Conservation (phyloP, 2,888 invertebrate genomes). For the Drosophila phalerata region DNA sequence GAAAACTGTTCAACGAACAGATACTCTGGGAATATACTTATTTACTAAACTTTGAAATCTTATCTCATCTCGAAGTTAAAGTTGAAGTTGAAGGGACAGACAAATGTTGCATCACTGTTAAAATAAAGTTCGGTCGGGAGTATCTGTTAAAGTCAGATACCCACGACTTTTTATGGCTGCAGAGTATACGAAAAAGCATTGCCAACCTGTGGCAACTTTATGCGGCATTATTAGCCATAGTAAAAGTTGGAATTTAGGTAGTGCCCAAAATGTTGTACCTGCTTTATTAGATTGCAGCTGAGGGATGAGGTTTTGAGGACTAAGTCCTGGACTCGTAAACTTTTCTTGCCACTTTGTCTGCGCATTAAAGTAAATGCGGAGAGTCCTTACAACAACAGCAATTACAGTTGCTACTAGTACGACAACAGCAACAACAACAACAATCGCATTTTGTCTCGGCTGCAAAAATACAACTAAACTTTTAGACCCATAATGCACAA, state of each 20-base stretch:
- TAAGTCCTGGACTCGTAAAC: slow-evolving; percentile 60
- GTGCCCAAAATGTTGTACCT: slow-evolving; percentile 56
- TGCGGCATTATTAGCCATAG: slow-evolving; percentile 76
- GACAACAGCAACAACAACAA: slow-evolving; percentile 38
- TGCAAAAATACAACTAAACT: slow-evolving; percentile 59
- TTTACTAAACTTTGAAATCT: neutral
- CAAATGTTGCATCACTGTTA: neutral
- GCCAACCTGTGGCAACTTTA: slow-evolving; percentile 74
- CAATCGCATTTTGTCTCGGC: slow-evolving; percentile 36
- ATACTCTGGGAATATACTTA: slow-evolving; percentile 1
- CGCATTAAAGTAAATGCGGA: slow-evolving; percentile 70
- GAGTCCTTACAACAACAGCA: slow-evolving; percentile 35
- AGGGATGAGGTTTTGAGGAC: slow-evolving; percentile 11
- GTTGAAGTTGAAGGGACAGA: neutral
- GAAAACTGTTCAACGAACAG: neutral
- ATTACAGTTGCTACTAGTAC: slow-evolving; percentile 8
- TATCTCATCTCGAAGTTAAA: neutral
- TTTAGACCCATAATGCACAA: slow-evolving; percentile 57
- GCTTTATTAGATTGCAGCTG: slow-evolving; percentile 74
- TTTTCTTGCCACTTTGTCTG: slow-evolving; percentile 70
- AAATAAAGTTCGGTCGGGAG: neutral
- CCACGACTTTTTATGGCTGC: neutral
- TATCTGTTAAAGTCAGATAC: neutral
- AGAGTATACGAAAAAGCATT: slow-evolving; percentile 26
- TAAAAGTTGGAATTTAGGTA: slow-evolving; percentile 73